Evolutionary conservation across 2,888 invertebrate genomes (phyloP).

Genomic region (Opisthograptis luteolata): DNA sequence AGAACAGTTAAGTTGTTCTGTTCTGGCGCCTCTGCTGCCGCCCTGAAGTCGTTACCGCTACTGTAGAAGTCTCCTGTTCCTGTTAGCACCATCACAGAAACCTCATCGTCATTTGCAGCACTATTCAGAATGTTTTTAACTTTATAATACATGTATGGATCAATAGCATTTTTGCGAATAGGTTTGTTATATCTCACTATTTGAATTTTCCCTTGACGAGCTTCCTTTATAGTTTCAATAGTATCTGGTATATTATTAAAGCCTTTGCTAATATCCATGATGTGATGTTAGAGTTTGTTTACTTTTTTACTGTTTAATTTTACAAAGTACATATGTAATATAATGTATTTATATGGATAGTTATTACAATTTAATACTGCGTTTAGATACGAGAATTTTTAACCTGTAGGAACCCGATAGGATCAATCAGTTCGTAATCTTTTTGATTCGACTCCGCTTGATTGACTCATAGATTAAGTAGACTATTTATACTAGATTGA

Average conservation of each 20-base stretch:
- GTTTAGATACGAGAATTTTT: no score
- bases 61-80: conserved; percentile 92
- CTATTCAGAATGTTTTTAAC: conserved; percentile 86
- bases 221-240: conserved; percentile 60
- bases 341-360: no score
- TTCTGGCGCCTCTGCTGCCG: conserved; percentile 29
- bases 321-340: no score
- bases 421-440: no score
- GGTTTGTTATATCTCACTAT: conserved; percentile 90
- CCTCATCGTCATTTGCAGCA: conserved; percentile 87
- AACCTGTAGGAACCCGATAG: no score
- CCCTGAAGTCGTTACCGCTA: conserved; percentile 91
- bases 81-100: conserved; percentile 90
- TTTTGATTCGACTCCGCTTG: no score
- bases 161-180: conserved; percentile 91
- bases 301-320: no score
- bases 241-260: no score
- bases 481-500: no score
- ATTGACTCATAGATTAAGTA: no score
- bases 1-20: conserved; percentile 51
- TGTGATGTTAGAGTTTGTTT: background rate
- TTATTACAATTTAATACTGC: no score
- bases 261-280: conserved; percentile 7
- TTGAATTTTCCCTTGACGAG: conserved; percentile 56
- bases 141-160: conserved; percentile 86